A percentile compares a stretch with the other conserved stretches of the same genome.
These are phyloP conservation scores for Stercorarius parasiticus DNA, from an alignment of 2,113 vertebrate genomes.

Conservation along the genomic window DNA sequence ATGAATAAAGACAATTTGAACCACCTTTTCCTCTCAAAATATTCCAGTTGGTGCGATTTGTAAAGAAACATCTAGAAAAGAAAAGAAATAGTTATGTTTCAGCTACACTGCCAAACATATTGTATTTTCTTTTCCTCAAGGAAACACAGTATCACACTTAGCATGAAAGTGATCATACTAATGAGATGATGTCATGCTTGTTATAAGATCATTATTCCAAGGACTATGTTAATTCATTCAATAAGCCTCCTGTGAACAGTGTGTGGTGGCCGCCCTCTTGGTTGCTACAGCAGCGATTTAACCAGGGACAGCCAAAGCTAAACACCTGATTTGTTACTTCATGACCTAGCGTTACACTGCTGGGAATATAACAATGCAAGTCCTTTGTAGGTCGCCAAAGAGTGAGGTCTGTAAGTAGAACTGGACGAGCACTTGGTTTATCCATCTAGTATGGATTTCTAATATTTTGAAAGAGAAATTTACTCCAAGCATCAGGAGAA, in stretches of 20 bases:
- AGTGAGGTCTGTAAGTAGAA: not conserved
- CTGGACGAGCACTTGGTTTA: not conserved
- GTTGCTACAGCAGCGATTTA: not conserved
- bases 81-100: not conserved
- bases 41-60: fast-evolving
- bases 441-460: not conserved
- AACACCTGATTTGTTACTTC: not conserved
- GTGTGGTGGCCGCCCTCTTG: slow-evolving; percentile 13
- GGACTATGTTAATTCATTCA: slow-evolving; percentile 48
- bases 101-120: fast-evolving
- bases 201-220: slow-evolving; percentile 26
- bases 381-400: not conserved
- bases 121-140: not conserved
- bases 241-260: slow-evolving; percentile 14
- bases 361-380: not conserved
- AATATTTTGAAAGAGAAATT: not conserved
- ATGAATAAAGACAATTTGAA: not conserved
- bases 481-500: not conserved
- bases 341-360: not conserved
- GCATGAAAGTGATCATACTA: not conserved
- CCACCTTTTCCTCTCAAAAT: not conserved
- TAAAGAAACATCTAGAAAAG: not conserved
- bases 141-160: not conserved
- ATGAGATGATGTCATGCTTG: slow-evolving; percentile 8
- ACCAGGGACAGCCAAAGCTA: not conserved